Conservation (phyloP, 2,113 vertebrate species). For the Trichechus manatus region DNA sequence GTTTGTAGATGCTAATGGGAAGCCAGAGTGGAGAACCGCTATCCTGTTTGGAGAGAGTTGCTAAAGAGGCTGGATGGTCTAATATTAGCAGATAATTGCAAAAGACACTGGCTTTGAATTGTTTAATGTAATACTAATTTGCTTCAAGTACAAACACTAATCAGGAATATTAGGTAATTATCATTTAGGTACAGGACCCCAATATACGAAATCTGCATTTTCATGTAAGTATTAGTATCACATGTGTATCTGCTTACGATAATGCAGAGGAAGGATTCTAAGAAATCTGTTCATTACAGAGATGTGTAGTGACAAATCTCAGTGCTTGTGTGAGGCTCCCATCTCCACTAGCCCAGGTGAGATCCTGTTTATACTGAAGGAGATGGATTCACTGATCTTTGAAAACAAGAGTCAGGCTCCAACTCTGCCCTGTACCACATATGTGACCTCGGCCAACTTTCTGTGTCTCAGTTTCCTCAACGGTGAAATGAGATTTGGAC, state of each 20-base stretch:
- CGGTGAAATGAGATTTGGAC: not conserved
- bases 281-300: conserved; percentile 50
- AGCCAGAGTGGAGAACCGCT: not conserved
- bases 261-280: not conserved
- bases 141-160: conserved; percentile 77
- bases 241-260: conserved; percentile 1
- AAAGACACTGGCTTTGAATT: conserved; percentile 79
- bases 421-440: fast-evolving
- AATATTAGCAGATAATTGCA: conserved; percentile 73
- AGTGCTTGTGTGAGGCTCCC: not conserved
- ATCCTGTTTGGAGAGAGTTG: not conserved
- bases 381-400: not conserved
- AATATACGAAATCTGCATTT: conserved; percentile 70
- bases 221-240: not conserved
- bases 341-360: not conserved
- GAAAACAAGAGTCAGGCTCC: not conserved
- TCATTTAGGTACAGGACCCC: conserved; percentile 72
- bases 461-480: not conserved
- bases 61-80: conserved; percentile 29
- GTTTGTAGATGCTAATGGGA: not conserved
- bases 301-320: too few species aligned
- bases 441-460: not conserved
- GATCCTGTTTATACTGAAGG: not conserved
- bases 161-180: conserved; percentile 81
- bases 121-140: conserved; percentile 81